These are phyloP conservation scores for Nemurella pictetii DNA, from an alignment of 2,888 invertebrate genomes.

Conservation along the genomic window DNA sequence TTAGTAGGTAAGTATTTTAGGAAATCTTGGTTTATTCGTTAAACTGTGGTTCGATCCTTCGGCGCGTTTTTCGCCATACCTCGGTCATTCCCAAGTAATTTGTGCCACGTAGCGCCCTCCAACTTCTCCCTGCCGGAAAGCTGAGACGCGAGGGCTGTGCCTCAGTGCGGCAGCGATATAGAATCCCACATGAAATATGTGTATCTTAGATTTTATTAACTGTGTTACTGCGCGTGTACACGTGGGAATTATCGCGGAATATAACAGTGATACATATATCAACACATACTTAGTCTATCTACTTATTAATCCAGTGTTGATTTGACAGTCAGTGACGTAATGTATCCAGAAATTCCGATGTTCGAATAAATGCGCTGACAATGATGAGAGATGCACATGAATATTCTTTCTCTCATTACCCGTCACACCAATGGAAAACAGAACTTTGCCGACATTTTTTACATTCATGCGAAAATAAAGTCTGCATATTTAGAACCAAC, in stretches of 20 bases:
- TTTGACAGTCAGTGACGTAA: background rate
- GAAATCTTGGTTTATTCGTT: too few relatives aligned
- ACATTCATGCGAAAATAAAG: background rate
- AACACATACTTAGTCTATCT: background rate
- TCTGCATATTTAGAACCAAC: background rate
- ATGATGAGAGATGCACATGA: background rate
- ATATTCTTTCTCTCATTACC: background rate
- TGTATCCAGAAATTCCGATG: background rate
- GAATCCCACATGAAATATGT: constrained; percentile 6
- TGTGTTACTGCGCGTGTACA: background rate
- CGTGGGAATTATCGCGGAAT: background rate
- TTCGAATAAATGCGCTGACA: background rate
- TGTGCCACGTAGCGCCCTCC: too few relatives aligned
- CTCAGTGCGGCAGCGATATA: too few relatives aligned
- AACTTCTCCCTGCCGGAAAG: too few relatives aligned
- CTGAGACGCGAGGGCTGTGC: too few relatives aligned
- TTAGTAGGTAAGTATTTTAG: too few relatives aligned
- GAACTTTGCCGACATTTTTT: constrained; percentile 10
- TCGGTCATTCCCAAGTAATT: too few relatives aligned
- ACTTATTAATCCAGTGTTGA: background rate
- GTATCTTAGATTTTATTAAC: background rate
- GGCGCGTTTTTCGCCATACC: too few relatives aligned
- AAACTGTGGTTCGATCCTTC: too few relatives aligned
- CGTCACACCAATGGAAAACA: background rate
- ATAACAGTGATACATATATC: background rate